Conservation (phyloP, 2,888 invertebrate species). For the Acleris holmiana region DNA sequence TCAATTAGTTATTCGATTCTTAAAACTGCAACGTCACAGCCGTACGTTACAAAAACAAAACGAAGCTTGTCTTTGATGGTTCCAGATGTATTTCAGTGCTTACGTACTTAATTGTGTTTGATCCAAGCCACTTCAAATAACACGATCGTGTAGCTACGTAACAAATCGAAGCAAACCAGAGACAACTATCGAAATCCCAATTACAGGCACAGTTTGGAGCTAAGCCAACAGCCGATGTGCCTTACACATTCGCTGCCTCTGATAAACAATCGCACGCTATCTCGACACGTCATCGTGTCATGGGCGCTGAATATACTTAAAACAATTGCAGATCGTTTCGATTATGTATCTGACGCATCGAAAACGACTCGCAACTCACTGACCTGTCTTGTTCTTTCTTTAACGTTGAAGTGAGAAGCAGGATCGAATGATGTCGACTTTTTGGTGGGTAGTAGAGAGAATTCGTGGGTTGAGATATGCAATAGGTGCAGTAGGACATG, state of each 20-base stretch:
- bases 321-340: conserved; percentile 25
- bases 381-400: not conserved
- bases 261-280: too few species aligned
- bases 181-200: conserved; percentile 39
- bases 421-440: not conserved
- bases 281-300: too few species aligned
- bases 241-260: too few species aligned
- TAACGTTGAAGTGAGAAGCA: not conserved
- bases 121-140: conserved; percentile 24
- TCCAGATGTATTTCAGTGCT: not conserved
- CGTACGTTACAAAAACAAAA: too few species aligned
- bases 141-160: conserved; percentile 25
- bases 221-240: conserved; percentile 25
- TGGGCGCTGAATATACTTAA: conserved; percentile 17
- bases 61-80: too few species aligned
- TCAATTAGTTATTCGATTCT: too few species aligned
- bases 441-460: not conserved
- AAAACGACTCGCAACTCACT: not conserved
- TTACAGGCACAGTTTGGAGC: conserved; percentile 37
- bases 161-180: conserved; percentile 37
- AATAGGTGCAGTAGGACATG: conserved; percentile 28
- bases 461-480: conserved; percentile 10
- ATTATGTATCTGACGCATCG: conserved; percentile 10
- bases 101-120: not conserved
- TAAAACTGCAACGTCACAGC: too few species aligned